phyloP scores from a whole-genome alignment of 2,797 vertebrate genomes.

The Scolopax bukidnonensis region DNA sequence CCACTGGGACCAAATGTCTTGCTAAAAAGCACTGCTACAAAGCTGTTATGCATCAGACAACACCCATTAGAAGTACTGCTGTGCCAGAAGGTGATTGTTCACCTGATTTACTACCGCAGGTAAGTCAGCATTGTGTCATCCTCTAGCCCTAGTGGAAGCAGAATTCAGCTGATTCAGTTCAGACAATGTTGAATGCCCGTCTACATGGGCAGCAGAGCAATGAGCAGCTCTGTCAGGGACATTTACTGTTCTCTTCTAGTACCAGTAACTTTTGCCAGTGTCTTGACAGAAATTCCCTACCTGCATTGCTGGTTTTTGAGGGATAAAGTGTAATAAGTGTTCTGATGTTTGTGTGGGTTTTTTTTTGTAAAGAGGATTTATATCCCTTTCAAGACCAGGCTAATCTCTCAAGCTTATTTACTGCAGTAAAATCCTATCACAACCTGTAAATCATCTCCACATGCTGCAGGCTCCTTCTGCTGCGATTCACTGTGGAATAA shows the following conservation, averaged over 20 bases:
- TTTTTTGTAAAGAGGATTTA: not conserved
- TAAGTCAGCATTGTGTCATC: not conserved
- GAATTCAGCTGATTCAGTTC: not conserved
- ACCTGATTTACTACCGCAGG: not conserved
- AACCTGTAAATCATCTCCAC: not conserved
- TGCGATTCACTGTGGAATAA: not conserved
- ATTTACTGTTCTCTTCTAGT: not conserved
- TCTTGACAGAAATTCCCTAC: not conserved
- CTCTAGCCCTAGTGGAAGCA: not conserved
- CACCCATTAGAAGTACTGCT: not conserved
- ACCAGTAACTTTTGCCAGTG: not conserved
- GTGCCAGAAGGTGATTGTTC: not conserved
- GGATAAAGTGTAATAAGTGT: not conserved
- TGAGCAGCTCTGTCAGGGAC: not conserved
- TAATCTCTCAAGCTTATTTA: not conserved
- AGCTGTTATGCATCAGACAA: not conserved
- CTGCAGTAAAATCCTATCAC: not conserved
- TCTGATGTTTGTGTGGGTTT: not conserved
- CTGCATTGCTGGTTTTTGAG: not conserved
- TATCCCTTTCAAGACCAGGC: not conserved
- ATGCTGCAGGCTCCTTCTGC: not conserved
- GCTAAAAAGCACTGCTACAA: not conserved
- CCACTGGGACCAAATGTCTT: not conserved
- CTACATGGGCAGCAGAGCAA: not conserved
- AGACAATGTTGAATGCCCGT: rapidly evolving